Percentiles rank a stretch among this genome's conserved stretches.
Conservation (phyloP, 2,888 invertebrate species). For the Cyrtodaria siliqua region DNA sequence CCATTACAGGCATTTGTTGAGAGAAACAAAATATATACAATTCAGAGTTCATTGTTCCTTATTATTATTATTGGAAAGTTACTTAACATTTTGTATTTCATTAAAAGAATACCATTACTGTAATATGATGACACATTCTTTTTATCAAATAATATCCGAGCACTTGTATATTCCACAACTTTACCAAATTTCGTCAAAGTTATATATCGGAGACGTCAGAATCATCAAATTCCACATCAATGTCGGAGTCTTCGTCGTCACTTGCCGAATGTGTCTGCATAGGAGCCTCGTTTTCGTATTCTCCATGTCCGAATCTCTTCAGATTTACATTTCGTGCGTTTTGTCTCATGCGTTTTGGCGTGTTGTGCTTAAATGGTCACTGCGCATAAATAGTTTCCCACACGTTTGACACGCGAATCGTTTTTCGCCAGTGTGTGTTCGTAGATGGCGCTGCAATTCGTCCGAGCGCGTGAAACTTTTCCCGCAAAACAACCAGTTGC, state of each 20-base stretch:
- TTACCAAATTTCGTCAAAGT: not conserved
- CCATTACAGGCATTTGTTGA: too few relatives aligned
- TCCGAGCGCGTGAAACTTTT: slow-evolving; percentile 98
- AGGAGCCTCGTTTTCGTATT: slow-evolving; percentile 26
- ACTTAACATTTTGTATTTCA: too few relatives aligned
- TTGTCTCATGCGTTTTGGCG: slow-evolving; percentile 91
- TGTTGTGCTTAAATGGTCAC: slow-evolving; percentile 98
- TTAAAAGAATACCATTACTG: too few relatives aligned
- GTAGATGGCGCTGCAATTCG: slow-evolving; percentile 96
- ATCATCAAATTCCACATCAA: slow-evolving; percentile 76
- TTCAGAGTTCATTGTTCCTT: too few relatives aligned
- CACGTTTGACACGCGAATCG: slow-evolving; percentile 95
- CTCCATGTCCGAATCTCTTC: slow-evolving; percentile 45
- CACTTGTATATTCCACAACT: too few relatives aligned
- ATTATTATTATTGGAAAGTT: too few relatives aligned
- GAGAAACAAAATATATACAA: too few relatives aligned
- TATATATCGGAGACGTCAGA: slow-evolving; percentile 61
- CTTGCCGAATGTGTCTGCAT: slow-evolving; percentile 11
- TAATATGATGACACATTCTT: too few relatives aligned
- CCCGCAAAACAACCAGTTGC: slow-evolving; percentile 98
- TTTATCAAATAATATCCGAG: too few relatives aligned
- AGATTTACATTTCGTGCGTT: slow-evolving; percentile 60
- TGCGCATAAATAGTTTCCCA: slow-evolving; percentile 96
- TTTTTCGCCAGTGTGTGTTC: slow-evolving; percentile 97
- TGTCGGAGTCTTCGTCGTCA: slow-evolving; percentile 73